Conservation (phyloP, 2,797 vertebrate genomes). For the Arrhamphus sclerolepis region DNA sequence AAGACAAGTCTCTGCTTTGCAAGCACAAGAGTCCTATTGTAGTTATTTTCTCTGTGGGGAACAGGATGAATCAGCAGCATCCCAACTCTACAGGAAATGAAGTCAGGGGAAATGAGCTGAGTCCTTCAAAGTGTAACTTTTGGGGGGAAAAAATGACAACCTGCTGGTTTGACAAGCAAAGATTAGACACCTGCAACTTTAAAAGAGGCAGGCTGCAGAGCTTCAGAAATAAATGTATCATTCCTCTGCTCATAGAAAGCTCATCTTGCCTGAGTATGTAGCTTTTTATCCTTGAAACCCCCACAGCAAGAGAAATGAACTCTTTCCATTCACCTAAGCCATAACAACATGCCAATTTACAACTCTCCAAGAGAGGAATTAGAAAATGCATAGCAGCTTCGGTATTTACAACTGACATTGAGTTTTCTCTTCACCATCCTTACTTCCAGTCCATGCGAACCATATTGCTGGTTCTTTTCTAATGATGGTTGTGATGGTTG, state of each 20-base stretch:
- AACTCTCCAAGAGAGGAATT: conserved; percentile 51
- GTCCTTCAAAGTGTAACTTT: conserved; percentile 61
- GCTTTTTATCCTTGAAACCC: conserved; percentile 38
- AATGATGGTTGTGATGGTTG: neutral
- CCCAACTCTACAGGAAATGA: conserved; percentile 43
- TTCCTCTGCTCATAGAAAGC: conserved; percentile 54
- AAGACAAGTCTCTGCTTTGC: conserved; percentile 49
- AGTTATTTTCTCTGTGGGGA: conserved; percentile 59
- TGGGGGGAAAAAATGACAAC: conserved; percentile 32
- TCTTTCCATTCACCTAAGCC: conserved; percentile 37
- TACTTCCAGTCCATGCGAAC: neutral
- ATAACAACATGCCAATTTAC: conserved; percentile 56
- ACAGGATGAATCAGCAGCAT: conserved; percentile 64
- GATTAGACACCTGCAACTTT: conserved; percentile 61
- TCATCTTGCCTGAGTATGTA: conserved; percentile 43
- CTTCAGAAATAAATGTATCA: conserved; percentile 35
- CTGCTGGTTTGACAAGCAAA: conserved; percentile 57
- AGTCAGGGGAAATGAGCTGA: conserved; percentile 42
- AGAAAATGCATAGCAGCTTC: conserved; percentile 31
- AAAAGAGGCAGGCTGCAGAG: conserved; percentile 36
- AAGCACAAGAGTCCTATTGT: conserved; percentile 43
- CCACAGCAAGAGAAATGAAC: conserved; percentile 39
- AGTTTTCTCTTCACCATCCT: neutral
- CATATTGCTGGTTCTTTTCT: conserved; percentile 1
- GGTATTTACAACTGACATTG: neutral